These are phyloP conservation scores for Nyctalus aviator DNA, from an alignment of 2,797 vertebrate genomes.

Conservation along the genomic window DNA sequence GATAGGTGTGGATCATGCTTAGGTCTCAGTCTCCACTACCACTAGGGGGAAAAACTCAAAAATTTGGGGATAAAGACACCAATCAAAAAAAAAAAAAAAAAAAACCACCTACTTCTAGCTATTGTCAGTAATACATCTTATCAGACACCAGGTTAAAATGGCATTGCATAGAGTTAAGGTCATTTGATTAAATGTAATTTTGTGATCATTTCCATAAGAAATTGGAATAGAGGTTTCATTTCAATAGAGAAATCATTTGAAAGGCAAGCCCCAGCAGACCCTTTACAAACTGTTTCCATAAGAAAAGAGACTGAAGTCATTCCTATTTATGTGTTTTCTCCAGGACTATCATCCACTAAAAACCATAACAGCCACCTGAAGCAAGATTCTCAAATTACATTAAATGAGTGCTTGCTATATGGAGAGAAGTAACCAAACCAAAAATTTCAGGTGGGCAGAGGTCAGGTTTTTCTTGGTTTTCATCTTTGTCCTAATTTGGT, in stretches of 20 bases:
- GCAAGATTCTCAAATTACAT: neutral
- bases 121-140: neutral
- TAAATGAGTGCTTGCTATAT: neutral
- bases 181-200: slow-evolving; percentile 14
- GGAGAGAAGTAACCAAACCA: neutral
- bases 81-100: neutral
- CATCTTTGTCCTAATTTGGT: neutral
- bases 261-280: neutral
- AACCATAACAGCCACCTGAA: neutral
- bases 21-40: neutral
- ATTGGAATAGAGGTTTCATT: neutral
- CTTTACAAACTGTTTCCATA: slow-evolving; percentile 19
- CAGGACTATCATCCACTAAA: neutral
- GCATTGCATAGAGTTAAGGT: neutral
- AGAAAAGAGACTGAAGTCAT: slow-evolving; percentile 16
- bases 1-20: neutral
- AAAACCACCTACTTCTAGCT: neutral
- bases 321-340: slow-evolving; percentile 30
- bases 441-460: neutral
- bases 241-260: neutral
- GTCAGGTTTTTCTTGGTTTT: neutral
- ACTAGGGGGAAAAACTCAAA: neutral
- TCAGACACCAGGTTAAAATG: neutral
- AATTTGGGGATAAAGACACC: neutral
- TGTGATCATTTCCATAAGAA: neutral